phyloP scores from a whole-genome alignment of 2,888 invertebrate species.

The Amblyjoppa fuscipennis region DNA sequence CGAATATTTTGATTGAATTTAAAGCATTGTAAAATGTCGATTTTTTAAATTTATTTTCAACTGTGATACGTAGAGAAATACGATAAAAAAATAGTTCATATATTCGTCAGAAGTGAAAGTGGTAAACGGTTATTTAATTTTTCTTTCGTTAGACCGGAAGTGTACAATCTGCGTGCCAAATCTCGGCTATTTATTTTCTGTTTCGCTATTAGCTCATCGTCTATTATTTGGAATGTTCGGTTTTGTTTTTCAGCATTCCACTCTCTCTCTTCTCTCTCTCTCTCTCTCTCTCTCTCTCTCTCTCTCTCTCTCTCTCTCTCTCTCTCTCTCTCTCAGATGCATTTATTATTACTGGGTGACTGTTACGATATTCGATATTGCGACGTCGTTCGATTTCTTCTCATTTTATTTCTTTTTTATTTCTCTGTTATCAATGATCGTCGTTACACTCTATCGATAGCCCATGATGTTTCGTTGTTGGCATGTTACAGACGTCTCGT shows the following conservation, averaged over 20 bases:
- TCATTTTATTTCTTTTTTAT: constrained; percentile 42
- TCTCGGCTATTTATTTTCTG: constrained; percentile 50
- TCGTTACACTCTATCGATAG: constrained; percentile 62
- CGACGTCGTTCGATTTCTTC: constrained; percentile 58
- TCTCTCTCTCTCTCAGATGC: constrained; percentile 38
- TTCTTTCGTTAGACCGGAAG: constrained; percentile 41
- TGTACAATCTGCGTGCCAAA: constrained; percentile 36
- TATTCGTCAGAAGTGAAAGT: constrained; percentile 14
- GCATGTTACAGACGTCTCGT: constrained; percentile 73
- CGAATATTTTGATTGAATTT: too few species aligned
- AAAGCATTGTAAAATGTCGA: too few species aligned
- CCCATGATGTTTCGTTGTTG: constrained; percentile 67
- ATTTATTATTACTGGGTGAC: constrained; percentile 59
- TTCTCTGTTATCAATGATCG: constrained; percentile 65
- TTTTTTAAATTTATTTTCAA: too few species aligned
- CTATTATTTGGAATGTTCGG: constrained; percentile 68
- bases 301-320: not conserved
- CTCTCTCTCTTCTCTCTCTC: not conserved
- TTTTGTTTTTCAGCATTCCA: constrained; percentile 48
- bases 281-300: too few species aligned
- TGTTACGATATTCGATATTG: constrained; percentile 69
- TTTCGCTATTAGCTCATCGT: constrained; percentile 43
- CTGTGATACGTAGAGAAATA: too few species aligned
- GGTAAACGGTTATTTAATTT: constrained; percentile 48
- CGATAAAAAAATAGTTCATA: too few species aligned